Conservation (phyloP, 2,888 invertebrate genomes). For the Dolichopus griseipennis region DNA sequence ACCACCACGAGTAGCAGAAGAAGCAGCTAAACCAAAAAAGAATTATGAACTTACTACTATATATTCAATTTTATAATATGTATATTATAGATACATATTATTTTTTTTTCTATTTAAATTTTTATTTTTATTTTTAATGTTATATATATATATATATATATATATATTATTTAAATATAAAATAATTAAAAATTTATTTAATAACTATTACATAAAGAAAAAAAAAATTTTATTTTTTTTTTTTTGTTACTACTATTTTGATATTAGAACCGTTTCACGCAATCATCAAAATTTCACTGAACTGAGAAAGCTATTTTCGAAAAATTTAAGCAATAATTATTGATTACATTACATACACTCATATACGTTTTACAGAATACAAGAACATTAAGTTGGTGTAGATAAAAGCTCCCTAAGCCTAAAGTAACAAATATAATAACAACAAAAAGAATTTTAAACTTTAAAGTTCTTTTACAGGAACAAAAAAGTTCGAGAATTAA, state of each 20-base stretch:
- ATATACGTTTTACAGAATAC: no score
- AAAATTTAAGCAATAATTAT: no score
- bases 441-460: no score
- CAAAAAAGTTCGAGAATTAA: no score
- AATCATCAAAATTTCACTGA: conserved; percentile 9
- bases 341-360: no score
- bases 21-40: background rate
- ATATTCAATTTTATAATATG: no score
- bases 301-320: background rate
- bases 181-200: background rate
- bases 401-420: no score
- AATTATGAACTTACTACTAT: background rate
- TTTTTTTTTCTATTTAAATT: no score
- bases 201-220: background rate
- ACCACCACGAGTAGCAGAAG: background rate
- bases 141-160: no score
- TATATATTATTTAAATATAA: background rate
- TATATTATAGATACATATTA: background rate
- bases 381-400: no score
- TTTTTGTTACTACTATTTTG: background rate
- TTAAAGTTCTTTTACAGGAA: no score
- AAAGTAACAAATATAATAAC: no score
- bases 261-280: conserved; percentile 8
- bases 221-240: conserved; percentile 3
- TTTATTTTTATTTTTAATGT: background rate